Conservation (phyloP, 2,113 vertebrate species). For the Ondatra zibethicus region DNA sequence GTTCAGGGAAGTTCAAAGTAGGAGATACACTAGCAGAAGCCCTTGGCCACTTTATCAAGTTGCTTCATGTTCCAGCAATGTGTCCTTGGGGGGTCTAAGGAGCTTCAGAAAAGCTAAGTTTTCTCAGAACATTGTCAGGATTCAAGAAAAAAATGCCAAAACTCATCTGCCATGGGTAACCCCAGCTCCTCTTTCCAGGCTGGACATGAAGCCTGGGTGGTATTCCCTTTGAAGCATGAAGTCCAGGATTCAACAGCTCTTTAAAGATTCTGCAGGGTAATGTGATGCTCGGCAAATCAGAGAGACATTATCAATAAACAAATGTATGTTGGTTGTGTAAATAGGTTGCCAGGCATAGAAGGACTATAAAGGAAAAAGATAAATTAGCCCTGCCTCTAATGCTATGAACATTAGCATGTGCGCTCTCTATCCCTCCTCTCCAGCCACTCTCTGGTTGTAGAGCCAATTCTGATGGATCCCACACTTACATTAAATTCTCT, state of each 20-base stretch:
- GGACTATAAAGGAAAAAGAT: not conserved
- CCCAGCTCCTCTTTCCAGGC: not conserved
- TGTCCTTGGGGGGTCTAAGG: conserved; percentile 6
- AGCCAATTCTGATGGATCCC: not conserved
- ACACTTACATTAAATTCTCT: not conserved
- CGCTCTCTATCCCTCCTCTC: not conserved
- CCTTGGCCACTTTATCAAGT: not conserved
- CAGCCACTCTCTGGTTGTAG: not conserved
- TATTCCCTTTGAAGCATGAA: not conserved
- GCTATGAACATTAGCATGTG: not conserved
- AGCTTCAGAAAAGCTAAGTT: not conserved
- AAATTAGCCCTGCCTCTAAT: not conserved
- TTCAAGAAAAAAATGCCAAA: not conserved
- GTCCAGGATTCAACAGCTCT: not conserved
- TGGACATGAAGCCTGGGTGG: not conserved
- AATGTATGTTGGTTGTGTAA: not conserved
- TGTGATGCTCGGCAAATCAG: not conserved
- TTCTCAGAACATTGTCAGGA: not conserved
- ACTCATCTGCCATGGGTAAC: not conserved
- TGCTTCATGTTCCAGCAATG: not conserved
- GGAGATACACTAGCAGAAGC: not conserved
- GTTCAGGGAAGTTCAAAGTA: not conserved
- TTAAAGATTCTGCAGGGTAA: not conserved
- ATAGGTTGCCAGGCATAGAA: not conserved
- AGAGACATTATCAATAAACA: not conserved